Conservation (phyloP, 2,888 invertebrate species). For the Agonopterix subpropinquella region DNA sequence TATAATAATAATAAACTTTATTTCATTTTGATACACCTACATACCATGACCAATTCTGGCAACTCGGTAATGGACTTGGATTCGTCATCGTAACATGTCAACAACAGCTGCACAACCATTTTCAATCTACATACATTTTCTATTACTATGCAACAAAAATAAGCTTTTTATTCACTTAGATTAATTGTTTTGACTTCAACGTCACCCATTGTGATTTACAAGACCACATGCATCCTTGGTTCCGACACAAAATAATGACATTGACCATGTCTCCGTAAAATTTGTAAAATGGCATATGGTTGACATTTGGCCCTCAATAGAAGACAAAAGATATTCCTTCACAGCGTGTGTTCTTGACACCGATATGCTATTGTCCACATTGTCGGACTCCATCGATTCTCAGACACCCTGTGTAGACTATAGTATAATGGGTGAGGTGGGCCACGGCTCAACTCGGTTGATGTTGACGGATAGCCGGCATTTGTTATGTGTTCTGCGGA, state of each 20-base stretch:
- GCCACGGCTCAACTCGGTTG: constrained; percentile 12
- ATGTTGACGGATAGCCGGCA: constrained; percentile 40
- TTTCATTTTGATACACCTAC: no score
- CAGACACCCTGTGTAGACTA: constrained; percentile 14
- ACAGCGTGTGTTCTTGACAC: constrained; percentile 49
- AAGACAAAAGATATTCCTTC: constrained; percentile 36
- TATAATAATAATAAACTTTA: no score
- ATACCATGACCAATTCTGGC: no score
- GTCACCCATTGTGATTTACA: background rate
- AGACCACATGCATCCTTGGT: background rate
- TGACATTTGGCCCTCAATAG: constrained; percentile 41
- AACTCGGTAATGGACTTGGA: no score
- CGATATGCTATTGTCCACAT: constrained; percentile 46
- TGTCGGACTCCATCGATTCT: constrained; percentile 35
- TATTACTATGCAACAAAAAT: no score
- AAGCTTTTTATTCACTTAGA: no score
- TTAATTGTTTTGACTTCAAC: no score
- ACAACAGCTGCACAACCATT: no score
- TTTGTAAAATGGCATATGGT: constrained; percentile 23
- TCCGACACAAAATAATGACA: constrained; percentile 16
- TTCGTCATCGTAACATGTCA: no score
- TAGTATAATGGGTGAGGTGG: constrained; percentile 15
- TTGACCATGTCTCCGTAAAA: constrained; percentile 21
- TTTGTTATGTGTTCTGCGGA: constrained; percentile 30
- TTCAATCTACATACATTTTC: no score